These are phyloP conservation scores for Drosophila parvula DNA, from an alignment of 1,140 invertebrate genomes.

Conservation along the genomic window DNA sequence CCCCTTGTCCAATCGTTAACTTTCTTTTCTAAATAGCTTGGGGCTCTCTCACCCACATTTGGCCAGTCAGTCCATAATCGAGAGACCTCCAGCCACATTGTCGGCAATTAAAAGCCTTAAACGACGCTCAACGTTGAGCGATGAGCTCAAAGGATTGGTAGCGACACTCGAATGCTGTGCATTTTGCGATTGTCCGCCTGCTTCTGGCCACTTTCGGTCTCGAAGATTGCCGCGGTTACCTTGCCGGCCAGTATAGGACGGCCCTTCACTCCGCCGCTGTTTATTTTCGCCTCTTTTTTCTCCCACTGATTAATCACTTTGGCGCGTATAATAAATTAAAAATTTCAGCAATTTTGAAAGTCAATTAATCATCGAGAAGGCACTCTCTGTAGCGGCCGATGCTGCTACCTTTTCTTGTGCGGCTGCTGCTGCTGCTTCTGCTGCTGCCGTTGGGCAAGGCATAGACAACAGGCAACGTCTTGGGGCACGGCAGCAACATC, in stretches of 20 bases:
- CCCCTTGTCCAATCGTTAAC: background rate
- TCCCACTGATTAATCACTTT: conserved; percentile 83
- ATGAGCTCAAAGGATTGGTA: conserved; percentile 50
- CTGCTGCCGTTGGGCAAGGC: conserved; percentile 41
- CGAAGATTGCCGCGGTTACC: conserved; percentile 36
- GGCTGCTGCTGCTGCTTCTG: conserved; percentile 1
- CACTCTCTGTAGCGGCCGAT: conserved; percentile 52
- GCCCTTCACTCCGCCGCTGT: conserved; percentile 51
- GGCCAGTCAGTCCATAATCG: conserved; percentile 1
- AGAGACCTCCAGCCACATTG: conserved; percentile 12
- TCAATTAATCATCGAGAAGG: conserved; percentile 82
- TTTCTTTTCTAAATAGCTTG: conserved; percentile 6
- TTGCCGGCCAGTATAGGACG: conserved; percentile 1
- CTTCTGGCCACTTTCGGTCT: conserved; percentile 50
- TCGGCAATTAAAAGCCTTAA: conserved; percentile 51
- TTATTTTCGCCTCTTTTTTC: conserved; percentile 45
- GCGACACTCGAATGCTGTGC: conserved; percentile 43
- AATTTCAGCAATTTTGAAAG: conserved; percentile 84
- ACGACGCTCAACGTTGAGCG: conserved; percentile 15
- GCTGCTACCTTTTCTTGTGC: conserved; percentile 58
- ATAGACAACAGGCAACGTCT: conserved; percentile 36
- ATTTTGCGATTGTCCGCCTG: conserved; percentile 3
- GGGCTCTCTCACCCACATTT: conserved; percentile 28
- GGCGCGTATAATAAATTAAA: conserved; percentile 84
- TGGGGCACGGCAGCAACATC: conserved; percentile 14